Percentiles rank a stretch among this genome's conserved stretches.
phyloP scores from a whole-genome alignment of 2,888 invertebrate species.

The Parapristionchus giblindavisi region DNA sequence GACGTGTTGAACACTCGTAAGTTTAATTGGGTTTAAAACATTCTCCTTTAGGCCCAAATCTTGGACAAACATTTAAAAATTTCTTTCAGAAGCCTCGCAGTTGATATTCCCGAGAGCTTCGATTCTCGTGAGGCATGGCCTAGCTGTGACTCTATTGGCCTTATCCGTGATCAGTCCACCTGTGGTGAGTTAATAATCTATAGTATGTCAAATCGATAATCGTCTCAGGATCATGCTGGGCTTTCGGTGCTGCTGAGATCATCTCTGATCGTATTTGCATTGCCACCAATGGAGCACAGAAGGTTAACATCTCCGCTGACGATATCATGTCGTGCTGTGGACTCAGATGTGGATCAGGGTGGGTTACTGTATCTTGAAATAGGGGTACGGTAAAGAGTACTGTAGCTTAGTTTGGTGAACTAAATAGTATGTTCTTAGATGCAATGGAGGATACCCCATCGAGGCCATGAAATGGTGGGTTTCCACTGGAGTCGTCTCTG shows the following conservation, averaged over 20 bases:
- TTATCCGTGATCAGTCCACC: constrained; percentile 55
- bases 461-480: constrained; percentile 89
- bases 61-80: not conserved
- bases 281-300: constrained; percentile 66
- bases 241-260: constrained; percentile 73
- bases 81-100: constrained; percentile 29
- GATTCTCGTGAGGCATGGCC: constrained; percentile 56
- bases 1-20: constrained; percentile 19
- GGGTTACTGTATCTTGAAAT: not conserved
- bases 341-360: constrained; percentile 71
- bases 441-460: constrained; percentile 80
- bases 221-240: constrained; percentile 84
- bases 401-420: not conserved
- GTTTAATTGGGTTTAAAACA: not conserved
- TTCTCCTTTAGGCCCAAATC: too few species aligned
- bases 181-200: constrained; percentile 40
- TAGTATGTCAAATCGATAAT: not conserved
- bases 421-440: not conserved
- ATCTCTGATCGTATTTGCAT: constrained; percentile 73
- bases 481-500: constrained; percentile 83
- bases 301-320: constrained; percentile 69
- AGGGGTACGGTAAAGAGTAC: not conserved
- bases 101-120: constrained; percentile 50
- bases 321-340: constrained; percentile 72
- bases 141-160: constrained; percentile 47